A percentile compares a stretch with the other conserved stretches of the same genome.
Evolutionary conservation across 1,140 invertebrate genomes (phyloP).

Genomic region (Temnothorax curvispinosus): DNA sequence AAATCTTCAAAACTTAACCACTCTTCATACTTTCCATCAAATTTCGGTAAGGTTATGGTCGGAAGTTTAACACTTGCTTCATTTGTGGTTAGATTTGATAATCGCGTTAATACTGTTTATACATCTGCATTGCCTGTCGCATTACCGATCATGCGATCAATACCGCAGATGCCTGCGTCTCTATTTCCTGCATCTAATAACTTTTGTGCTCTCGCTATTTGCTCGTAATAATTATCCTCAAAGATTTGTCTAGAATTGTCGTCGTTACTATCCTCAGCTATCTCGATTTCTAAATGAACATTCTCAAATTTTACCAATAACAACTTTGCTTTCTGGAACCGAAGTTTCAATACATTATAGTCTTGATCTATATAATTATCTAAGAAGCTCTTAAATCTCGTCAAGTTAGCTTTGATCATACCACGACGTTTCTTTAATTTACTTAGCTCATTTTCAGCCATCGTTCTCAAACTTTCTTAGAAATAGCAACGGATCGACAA

Average conservation of each 20-base stretch:
- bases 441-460: too few relatives aligned
- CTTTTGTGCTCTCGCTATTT: not conserved
- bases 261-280: not conserved
- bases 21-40: not conserved
- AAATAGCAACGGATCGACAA: too few relatives aligned
- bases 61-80: not conserved
- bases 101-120: not conserved
- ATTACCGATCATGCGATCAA: too few relatives aligned
- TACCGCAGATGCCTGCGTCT: not conserved
- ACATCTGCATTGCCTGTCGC: too few relatives aligned
- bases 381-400: too few relatives aligned
- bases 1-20: not conserved
- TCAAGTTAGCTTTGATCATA: too few relatives aligned
- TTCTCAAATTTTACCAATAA: not conserved
- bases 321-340: too few relatives aligned
- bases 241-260: not conserved
- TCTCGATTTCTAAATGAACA: not conserved
- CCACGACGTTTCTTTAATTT: too few relatives aligned
- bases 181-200: not conserved
- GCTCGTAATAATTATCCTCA: conserved; percentile 25
- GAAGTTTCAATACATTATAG: too few relatives aligned
- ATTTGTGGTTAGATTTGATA: not conserved
- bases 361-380: too few relatives aligned
- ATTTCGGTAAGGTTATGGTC: not conserved
- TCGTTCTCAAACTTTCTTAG: too few relatives aligned